Evolutionary conservation across 2,888 invertebrate species (phyloP), one percentile per base, ranked within the genome.

Genomic region (Diadromus collaris): DNA sequence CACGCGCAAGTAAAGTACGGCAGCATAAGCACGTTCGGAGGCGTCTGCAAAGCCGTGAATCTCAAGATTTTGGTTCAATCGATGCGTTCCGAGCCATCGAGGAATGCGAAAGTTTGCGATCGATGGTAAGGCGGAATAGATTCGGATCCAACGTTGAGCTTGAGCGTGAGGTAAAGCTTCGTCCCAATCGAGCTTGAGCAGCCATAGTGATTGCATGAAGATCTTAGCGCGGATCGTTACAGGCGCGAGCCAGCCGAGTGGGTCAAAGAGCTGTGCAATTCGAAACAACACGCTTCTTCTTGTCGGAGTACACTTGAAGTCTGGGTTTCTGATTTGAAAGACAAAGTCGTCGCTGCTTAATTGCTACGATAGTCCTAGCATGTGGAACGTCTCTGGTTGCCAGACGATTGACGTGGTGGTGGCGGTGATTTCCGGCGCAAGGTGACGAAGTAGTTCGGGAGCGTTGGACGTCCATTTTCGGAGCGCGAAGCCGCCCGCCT

Each of bases 41-140:
- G 77, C 77, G 44, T 77, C 67, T 10, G 48, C 54, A 21, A 67
- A 77, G 0, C 67, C 67, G 5, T 77, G 67, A 3, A 72, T 13
- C 44, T 72, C 72, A 29, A 76, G 24, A 19, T 41, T 9, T 19
- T 16, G 38, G 6, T 13, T 2, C 27, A 51, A 6, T 5, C 60
- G 32, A 6, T 32, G 10, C 24, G 56, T 6, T 13, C 60, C 38
- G 29, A 68, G 38, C 68, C 67, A 68, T 16, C 69, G 51, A 4
- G 75, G 41, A 24, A 71, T 51, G 24, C 70, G 60, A 21, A 34
- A 48, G 16, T 60, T 63, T 5, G 46, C 58, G 32, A 56, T 56
- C 21, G 29, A 16, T n/a, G 72, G 54, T 24, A 60, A 34, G 7
- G 67, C 58, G 6, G 41, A 44, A 10, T 69, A 44, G 29, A 69